Evolutionary conservation across 1,140 invertebrate genomes (phyloP).

Genomic region (Lasaia peninsularis): DNA sequence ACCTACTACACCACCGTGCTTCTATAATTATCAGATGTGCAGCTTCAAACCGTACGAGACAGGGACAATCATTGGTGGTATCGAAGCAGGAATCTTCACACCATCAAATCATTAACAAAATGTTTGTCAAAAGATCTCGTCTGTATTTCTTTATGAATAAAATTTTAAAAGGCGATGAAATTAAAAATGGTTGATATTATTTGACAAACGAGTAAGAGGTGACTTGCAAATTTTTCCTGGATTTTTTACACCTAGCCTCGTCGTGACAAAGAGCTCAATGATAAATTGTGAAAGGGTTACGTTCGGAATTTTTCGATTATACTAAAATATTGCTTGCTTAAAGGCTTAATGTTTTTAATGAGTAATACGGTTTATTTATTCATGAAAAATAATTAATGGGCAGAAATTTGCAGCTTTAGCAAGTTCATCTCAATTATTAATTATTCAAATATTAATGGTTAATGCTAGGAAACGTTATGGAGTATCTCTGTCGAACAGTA

Average conservation of each 20-base stretch:
- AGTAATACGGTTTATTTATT: constrained; percentile 6
- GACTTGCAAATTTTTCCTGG: constrained; percentile 57
- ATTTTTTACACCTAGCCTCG: constrained; percentile 54
- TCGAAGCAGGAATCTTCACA: too few species aligned
- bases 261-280: constrained; percentile 46
- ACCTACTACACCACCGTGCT: too few species aligned
- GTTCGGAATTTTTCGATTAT: constrained; percentile 58
- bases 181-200: constrained; percentile 30
- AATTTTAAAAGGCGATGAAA: constrained; percentile 17
- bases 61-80: too few species aligned
- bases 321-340: constrained; percentile 42
- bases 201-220: constrained; percentile 58
- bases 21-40: too few species aligned
- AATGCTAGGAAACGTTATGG: too few species aligned
- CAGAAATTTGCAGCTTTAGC: constrained; percentile 13
- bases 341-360: constrained; percentile 33
- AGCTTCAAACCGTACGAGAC: too few species aligned
- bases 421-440: constrained; percentile 5
- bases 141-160: constrained; percentile 15
- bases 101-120: too few species aligned
- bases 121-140: constrained; percentile 11
- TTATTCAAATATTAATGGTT: too few species aligned
- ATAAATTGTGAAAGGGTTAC: constrained; percentile 54
- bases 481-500: too few species aligned
- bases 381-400: constrained; percentile 8